A percentile compares a stretch with the other conserved stretches of the same genome.
Evolutionary conservation across 2,888 invertebrate species (phyloP).

Genomic region (Cephus rjabovi): DNA sequence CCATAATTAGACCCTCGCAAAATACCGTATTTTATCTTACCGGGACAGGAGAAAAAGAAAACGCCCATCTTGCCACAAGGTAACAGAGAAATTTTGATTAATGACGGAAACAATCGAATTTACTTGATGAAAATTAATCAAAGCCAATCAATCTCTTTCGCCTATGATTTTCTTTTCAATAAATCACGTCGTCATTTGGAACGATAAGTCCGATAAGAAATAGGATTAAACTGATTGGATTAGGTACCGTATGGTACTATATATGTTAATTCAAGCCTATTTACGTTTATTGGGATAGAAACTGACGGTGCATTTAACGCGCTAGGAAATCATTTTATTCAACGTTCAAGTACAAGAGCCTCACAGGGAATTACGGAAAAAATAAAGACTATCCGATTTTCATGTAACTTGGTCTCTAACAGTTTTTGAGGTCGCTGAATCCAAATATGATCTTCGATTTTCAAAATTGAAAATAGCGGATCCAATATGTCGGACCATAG

Average conservation of each 20-base stretch:
- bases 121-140: background rate
- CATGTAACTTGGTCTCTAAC: no score
- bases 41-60: background rate
- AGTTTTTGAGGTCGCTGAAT: no score
- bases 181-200: background rate
- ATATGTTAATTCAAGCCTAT: background rate
- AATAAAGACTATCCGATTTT: no score
- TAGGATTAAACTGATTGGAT: background rate
- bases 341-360: no score
- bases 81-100: background rate
- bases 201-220: background rate
- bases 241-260: background rate
- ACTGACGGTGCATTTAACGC: background rate
- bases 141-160: background rate
- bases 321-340: background rate
- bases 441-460: no score
- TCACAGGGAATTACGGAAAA: no score
- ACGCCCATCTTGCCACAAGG: background rate
- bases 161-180: background rate
- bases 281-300: background rate
- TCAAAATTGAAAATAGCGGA: no score
- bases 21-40: background rate
- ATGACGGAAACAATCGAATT: background rate
- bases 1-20: background rate
- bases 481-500: no score